Evolutionary conservation across 92 coral and sea anemone species (phyloP).

Genomic region (Porites lobata): DNA sequence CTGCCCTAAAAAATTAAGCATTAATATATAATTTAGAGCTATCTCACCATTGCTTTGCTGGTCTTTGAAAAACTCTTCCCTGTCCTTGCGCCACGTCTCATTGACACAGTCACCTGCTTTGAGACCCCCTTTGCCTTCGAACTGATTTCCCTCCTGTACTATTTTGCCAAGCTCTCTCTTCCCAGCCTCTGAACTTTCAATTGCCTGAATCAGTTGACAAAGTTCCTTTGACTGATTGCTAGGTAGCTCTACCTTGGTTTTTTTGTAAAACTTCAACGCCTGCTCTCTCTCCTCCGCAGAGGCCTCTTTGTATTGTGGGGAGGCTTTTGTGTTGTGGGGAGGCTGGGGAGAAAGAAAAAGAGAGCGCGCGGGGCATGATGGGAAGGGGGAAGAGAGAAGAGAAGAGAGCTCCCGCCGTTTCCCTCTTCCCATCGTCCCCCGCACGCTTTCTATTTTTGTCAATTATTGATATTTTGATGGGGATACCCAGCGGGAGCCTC

Average conservation of each 20-base stretch:
- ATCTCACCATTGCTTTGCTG: slow-evolving; percentile 17
- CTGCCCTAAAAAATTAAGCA: no score
- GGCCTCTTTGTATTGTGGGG: no score
- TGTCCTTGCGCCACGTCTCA: slow-evolving; percentile 42
- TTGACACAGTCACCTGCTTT: slow-evolving; percentile 25
- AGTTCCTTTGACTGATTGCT: slow-evolving; percentile 20
- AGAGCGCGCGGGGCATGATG: no score
- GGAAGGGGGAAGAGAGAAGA: no score
- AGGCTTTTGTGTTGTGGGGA: no score
- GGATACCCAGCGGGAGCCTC: no score
- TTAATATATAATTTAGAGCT: neutral
- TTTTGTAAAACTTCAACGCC: slow-evolving; percentile 18
- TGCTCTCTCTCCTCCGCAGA: no score
- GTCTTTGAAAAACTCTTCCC: slow-evolving; percentile 36
- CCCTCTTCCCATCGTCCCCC: no score
- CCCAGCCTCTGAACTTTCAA: slow-evolving; percentile 39
- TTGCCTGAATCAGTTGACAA: slow-evolving; percentile 22
- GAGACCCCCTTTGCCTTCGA: slow-evolving; percentile 15
- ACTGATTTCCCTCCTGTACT: neutral
- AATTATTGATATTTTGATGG: no score
- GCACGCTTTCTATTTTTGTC: no score
- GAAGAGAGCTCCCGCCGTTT: no score
- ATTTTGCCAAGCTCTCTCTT: slow-evolving; percentile 22
- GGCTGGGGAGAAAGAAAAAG: no score
- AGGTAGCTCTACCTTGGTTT: slow-evolving; percentile 34